A percentile compares a stretch with the other conserved stretches of the same genome.
These are phyloP conservation scores for Hyles vespertilio DNA, from an alignment of 1,140 invertebrate genomes.

Conservation along the genomic window DNA sequence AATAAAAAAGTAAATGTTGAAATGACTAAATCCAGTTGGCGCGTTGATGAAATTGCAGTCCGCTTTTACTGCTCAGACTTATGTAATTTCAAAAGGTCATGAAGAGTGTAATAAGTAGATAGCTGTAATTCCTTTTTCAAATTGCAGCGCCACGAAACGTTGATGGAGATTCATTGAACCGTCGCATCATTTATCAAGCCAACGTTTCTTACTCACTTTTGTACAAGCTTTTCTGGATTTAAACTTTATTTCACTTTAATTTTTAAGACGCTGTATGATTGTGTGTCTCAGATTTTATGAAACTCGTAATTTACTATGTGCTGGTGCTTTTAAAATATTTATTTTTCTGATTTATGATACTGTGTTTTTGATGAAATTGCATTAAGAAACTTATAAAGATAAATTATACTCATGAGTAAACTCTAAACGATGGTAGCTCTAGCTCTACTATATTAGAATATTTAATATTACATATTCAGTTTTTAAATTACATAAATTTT, in stretches of 20 bases:
- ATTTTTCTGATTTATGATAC: not conserved
- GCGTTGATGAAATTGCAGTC: conserved; percentile 8
- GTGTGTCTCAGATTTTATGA: conserved; percentile 28
- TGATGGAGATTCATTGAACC: conserved; percentile 63
- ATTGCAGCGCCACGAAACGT: conserved; percentile 43
- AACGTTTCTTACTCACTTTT: conserved; percentile 46
- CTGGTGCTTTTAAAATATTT: not conserved
- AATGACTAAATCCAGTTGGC: not conserved
- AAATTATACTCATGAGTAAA: too few species aligned
- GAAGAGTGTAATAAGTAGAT: conserved; percentile 18
- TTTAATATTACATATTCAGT: too few species aligned
- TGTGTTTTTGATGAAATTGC: too few species aligned
- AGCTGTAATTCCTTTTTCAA: conserved; percentile 47
- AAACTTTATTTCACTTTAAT: conserved; percentile 39
- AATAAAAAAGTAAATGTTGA: too few species aligned
- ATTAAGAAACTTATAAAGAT: too few species aligned
- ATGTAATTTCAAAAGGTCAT: conserved; percentile 9
- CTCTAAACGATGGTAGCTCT: too few species aligned
- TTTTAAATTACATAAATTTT: too few species aligned
- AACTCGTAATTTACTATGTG: not conserved
- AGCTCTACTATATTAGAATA: too few species aligned
- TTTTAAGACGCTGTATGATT: conserved; percentile 21
- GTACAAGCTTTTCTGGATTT: conserved; percentile 44
- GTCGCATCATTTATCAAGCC: conserved; percentile 60
- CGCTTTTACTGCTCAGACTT: conserved; percentile 1